Percentiles rank a stretch among this genome's conserved stretches.
phyloP scores from a whole-genome alignment of 2,113 vertebrate genomes.

The Patagioenas fasciata region DNA sequence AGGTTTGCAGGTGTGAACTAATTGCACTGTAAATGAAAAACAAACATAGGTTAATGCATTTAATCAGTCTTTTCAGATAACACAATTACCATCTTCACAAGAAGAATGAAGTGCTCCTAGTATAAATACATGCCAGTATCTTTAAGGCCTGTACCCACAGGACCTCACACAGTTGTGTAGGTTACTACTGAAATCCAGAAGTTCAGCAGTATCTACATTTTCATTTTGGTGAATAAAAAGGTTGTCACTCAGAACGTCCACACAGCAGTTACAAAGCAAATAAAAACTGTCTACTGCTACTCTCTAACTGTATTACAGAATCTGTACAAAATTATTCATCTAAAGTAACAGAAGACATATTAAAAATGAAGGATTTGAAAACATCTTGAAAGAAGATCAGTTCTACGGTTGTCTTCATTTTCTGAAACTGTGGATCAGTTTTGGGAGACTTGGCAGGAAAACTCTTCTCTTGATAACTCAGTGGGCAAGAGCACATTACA shows the following conservation, averaged over 20 bases:
- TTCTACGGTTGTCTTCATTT: neutral
- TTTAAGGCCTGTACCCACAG: rapidly evolving
- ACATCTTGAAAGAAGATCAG: neutral
- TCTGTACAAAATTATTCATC: neutral
- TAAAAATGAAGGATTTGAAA: neutral
- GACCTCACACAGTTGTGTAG: neutral
- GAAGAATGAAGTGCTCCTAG: neutral
- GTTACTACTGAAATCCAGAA: neutral
- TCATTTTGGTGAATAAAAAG: neutral
- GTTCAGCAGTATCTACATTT: neutral
- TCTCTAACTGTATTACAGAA: neutral
- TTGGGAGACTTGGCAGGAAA: neutral
- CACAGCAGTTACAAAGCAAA: neutral
- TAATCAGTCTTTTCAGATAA: neutral
- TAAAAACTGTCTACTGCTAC: neutral
- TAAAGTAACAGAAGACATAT: neutral
- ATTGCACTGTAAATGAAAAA: slow-evolving; percentile 83
- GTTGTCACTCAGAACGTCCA: neutral
- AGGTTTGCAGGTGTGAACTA: slow-evolving; percentile 97
- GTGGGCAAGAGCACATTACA: neutral
- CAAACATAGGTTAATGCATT: neutral
- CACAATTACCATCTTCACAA: neutral
- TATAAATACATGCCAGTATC: neutral
- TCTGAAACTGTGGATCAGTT: neutral
- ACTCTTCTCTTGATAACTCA: neutral